Percentiles rank a stretch among this genome's conserved stretches.
Conservation (phyloP, 2,113 vertebrate genomes). For the Erinaceus europaeus region DNA sequence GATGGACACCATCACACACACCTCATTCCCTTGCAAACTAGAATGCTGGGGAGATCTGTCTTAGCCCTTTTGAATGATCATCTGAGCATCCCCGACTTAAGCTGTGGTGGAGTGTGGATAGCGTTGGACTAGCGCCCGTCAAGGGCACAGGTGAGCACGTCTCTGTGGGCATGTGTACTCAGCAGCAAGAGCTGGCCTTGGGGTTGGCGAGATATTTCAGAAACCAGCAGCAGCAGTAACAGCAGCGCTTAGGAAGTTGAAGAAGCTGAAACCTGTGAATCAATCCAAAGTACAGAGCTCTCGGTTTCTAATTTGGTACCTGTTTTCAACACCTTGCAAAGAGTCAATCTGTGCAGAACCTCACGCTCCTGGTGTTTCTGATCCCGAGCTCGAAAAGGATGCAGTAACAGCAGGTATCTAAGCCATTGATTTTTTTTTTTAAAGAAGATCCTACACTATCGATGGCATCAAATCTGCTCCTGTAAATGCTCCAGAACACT, state of each 20-base stretch:
- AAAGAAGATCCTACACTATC: not conserved
- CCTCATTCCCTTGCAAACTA: slow-evolving; percentile 7
- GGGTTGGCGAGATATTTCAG: slow-evolving; percentile 48
- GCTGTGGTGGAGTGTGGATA: not conserved
- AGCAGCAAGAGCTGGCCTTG: not conserved
- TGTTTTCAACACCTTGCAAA: slow-evolving; percentile 59
- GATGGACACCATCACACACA: slow-evolving; percentile 34
- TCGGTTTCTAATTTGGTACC: slow-evolving; percentile 61
- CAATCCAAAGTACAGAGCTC: slow-evolving; percentile 65
- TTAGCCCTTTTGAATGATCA: slow-evolving; percentile 26
- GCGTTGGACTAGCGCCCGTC: not conserved
- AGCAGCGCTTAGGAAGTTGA: slow-evolving; percentile 47
- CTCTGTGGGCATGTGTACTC: not conserved
- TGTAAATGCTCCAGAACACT: slow-evolving; percentile 32
- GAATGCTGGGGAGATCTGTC: slow-evolving; percentile 32
- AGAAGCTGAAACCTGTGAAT: slow-evolving; percentile 64
- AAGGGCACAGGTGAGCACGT: not conserved
- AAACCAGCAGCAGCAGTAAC: slow-evolving; percentile 54
- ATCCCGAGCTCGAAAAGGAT: slow-evolving; percentile 37
- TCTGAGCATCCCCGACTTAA: slow-evolving; percentile 10
- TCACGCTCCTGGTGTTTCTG: slow-evolving; percentile 57
- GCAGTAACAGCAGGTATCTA: slow-evolving; percentile 40
- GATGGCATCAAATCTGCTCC: slow-evolving; percentile 26
- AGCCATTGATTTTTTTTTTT: slow-evolving; percentile 48
- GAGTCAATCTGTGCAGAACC: slow-evolving; percentile 66